phyloP scores from a whole-genome alignment of 1,140 invertebrate species.

The Diachasma alloeum region DNA sequence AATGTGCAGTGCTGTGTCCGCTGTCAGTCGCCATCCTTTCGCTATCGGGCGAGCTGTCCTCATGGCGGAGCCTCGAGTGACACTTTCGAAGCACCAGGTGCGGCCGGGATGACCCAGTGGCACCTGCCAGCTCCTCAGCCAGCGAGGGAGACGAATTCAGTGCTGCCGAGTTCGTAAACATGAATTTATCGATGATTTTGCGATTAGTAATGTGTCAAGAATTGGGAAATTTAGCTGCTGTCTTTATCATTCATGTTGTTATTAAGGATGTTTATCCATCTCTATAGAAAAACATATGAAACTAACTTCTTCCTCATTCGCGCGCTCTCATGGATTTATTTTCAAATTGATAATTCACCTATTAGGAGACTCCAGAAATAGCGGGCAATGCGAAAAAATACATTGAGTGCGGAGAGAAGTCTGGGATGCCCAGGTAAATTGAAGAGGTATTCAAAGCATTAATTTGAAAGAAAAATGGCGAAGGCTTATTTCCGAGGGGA shows the following conservation, averaged over 20 bases:
- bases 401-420: not conserved
- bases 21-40: constrained; percentile 85
- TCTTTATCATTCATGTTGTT: no score
- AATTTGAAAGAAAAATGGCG: no score
- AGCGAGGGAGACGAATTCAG: constrained; percentile 67
- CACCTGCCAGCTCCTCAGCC: constrained; percentile 73
- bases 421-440: not conserved
- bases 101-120: constrained; percentile 43
- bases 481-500: no score
- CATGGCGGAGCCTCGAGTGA: constrained; percentile 71
- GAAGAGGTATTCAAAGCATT: no score
- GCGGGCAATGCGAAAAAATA: not conserved
- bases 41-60: constrained; percentile 85
- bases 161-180: constrained; percentile 34
- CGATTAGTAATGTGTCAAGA: no score
- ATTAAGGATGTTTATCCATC: no score
- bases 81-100: constrained; percentile 81
- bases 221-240: no score
- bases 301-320: no score
- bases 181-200: not conserved
- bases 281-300: no score
- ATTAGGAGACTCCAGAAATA: no score
- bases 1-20: constrained; percentile 88
- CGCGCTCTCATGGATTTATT: no score
- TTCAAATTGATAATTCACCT: no score